Percentiles rank a stretch among this genome's conserved stretches.
phyloP scores from a whole-genome alignment of 2,888 invertebrate species.

The Isoperla grammatica region DNA sequence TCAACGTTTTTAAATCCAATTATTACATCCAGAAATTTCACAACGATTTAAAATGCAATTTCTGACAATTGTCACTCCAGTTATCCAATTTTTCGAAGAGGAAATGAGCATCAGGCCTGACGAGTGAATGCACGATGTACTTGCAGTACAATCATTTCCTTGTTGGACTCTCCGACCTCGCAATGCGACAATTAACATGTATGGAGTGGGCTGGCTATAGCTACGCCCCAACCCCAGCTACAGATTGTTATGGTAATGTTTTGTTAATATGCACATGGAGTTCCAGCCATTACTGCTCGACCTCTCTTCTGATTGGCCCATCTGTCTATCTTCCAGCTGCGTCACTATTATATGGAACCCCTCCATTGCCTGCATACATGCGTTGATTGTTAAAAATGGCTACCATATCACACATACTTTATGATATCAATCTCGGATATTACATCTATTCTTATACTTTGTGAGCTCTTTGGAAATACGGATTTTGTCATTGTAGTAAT shows the following conservation, averaged over 20 bases:
- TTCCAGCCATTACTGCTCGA: not conserved
- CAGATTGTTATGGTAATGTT: conserved; percentile 27
- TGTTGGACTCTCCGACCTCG: no score
- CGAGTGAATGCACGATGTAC: no score
- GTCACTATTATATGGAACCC: not conserved
- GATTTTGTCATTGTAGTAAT: no score
- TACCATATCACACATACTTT: no score
- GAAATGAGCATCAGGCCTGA: no score
- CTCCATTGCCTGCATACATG: not conserved
- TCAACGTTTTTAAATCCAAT: not conserved
- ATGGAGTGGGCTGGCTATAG: not conserved
- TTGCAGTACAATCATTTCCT: no score
- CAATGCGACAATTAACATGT: no score
- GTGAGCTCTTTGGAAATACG: no score
- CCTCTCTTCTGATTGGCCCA: conserved; percentile 22
- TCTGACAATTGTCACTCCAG: not conserved
- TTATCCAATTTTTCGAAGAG: no score
- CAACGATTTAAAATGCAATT: not conserved
- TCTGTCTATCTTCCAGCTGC: conserved; percentile 11
- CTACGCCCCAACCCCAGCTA: not conserved
- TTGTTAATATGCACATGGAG: conserved; percentile 18
- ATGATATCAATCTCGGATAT: no score
- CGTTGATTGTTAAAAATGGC: not conserved
- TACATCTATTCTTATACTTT: no score
- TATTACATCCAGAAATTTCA: not conserved